These are phyloP conservation scores for Epinotia brunnichana DNA, from an alignment of 2,888 invertebrate species.

Conservation along the genomic window DNA sequence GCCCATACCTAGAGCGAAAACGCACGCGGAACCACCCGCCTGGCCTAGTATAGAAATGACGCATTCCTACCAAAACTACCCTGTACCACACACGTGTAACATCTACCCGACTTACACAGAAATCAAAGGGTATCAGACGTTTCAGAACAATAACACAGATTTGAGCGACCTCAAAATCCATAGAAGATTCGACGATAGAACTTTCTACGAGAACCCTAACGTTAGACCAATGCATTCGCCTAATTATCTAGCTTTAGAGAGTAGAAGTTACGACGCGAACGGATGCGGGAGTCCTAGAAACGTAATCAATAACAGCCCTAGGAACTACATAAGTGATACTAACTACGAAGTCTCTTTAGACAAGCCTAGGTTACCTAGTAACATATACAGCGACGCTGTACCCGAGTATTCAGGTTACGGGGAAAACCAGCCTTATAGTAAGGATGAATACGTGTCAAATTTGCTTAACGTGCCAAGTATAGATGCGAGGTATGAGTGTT, in stretches of 20 bases:
- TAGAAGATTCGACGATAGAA: constrained; percentile 66
- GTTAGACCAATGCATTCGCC: constrained; percentile 64
- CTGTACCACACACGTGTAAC: constrained; percentile 71
- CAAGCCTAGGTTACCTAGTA: constrained; percentile 60
- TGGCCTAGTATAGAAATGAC: constrained; percentile 79
- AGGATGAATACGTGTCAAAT: constrained; percentile 67
- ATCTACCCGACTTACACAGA: constrained; percentile 76
- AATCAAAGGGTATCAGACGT: constrained; percentile 69
- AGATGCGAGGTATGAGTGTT: constrained; percentile 67
- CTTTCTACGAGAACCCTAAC: constrained; percentile 73
- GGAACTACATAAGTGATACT: constrained; percentile 67
- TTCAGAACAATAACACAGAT: constrained; percentile 57
- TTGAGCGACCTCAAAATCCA: constrained; percentile 61
- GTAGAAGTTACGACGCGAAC: constrained; percentile 66
- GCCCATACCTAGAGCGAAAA: constrained; percentile 88
- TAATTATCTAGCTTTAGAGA: constrained; percentile 66
- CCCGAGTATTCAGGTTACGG: constrained; percentile 68
- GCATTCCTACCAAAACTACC: constrained; percentile 79
- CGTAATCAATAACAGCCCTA: constrained; percentile 69
- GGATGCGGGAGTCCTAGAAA: constrained; percentile 71
- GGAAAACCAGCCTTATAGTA: constrained; percentile 63
- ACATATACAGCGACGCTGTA: constrained; percentile 67
- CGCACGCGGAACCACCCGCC: constrained; percentile 84
- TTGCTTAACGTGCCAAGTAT: constrained; percentile 68
- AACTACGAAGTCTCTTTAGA: constrained; percentile 65